These are phyloP conservation scores for Sinocyclocheilus anophthalmus DNA, from an alignment of 2,113 vertebrate genomes.

Conservation along the genomic window DNA sequence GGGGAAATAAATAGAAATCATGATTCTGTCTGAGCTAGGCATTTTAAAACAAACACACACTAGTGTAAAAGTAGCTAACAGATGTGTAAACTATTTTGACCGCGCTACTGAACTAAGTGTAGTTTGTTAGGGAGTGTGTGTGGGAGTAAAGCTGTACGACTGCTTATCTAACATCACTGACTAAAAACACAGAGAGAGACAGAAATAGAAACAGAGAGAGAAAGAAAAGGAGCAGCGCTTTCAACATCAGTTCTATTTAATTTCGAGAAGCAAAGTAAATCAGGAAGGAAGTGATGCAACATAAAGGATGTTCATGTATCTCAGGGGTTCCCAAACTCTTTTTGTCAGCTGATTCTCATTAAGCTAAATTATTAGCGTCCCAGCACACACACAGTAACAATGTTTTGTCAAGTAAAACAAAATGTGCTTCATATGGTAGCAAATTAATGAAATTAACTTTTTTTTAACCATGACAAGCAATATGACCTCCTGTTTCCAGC, in stretches of 20 bases:
- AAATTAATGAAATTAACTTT: too few relatives aligned
- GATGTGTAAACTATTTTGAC: background rate
- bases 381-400: background rate
- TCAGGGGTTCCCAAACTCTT: background rate
- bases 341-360: background rate
- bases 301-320: slow-evolving; percentile 53
- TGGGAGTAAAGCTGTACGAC: slow-evolving; percentile 53
- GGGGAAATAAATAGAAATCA: too few relatives aligned
- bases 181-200: slow-evolving; percentile 25
- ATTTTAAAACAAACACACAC: too few relatives aligned
- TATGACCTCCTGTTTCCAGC: too few relatives aligned
- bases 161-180: slow-evolving; percentile 40
- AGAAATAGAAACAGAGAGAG: slow-evolving; percentile 25
- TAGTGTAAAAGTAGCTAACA: too few relatives aligned
- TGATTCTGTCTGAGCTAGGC: too few relatives aligned
- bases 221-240: background rate
- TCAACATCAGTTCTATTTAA: background rate
- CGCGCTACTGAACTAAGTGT: background rate
- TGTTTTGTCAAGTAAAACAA: background rate
- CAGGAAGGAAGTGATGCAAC: background rate
- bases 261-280: background rate
- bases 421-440: background rate
- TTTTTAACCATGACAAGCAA: too few relatives aligned
- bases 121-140: slow-evolving; percentile 35
- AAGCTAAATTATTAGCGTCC: background rate